Evolutionary conservation across 1,140 invertebrate genomes (phyloP).

Genomic region (Pogonomyrmex barbatus): DNA sequence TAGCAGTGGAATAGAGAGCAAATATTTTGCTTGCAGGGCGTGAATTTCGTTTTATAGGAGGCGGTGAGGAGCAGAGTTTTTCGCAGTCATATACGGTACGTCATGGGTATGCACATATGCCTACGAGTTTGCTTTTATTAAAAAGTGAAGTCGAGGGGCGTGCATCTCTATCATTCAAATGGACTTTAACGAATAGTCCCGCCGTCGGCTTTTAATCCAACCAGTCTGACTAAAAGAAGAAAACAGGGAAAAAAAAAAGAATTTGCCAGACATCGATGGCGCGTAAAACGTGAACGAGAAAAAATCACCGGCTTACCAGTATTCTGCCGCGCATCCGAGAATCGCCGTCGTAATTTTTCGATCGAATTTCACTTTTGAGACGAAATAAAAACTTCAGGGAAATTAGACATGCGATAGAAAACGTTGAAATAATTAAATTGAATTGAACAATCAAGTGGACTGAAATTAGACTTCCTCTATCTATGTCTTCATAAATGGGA

Average conservation of each 20-base stretch:
- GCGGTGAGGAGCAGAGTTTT: conserved; percentile 50
- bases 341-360: not conserved
- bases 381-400: not conserved
- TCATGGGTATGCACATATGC: conserved; percentile 50
- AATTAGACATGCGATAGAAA: conserved; percentile 5
- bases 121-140: conserved; percentile 59
- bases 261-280: conserved; percentile 28
- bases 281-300: conserved; percentile 16
- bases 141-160: conserved; percentile 52
- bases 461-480: not conserved
- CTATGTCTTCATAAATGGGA: not conserved
- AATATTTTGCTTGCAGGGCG: conserved; percentile 63
- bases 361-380: not conserved
- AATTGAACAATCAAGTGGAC: not conserved
- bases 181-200: conserved; percentile 53
- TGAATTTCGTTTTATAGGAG: conserved; percentile 57
- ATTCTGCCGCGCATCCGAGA: not conserved
- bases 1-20: conserved; percentile 59
- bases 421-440: conserved; percentile 12
- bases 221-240: conserved; percentile 20
- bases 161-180: conserved; percentile 61
- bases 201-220: conserved; percentile 52
- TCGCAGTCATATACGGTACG: conserved; percentile 44
- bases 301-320: conserved; percentile 11
- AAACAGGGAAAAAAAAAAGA: not conserved